A percentile compares a stretch with the other conserved stretches of the same genome.
Conservation (phyloP, 2,797 vertebrate genomes). For the Ciconia nigra region DNA sequence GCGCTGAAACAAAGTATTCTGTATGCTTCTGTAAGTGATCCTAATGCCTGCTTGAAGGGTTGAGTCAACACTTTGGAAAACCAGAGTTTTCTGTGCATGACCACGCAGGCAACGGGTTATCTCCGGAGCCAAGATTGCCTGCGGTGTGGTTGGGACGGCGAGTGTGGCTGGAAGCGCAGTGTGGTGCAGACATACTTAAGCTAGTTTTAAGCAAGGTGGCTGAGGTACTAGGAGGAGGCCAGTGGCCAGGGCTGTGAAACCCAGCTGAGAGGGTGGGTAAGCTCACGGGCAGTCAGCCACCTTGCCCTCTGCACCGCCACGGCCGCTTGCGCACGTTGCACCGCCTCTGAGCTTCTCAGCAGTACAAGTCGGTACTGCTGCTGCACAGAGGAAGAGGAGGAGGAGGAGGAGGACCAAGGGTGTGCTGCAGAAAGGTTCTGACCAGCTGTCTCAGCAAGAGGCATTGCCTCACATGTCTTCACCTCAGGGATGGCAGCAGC, state of each 20-base stretch:
- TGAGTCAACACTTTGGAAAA: background rate
- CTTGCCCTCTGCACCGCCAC: accelerated
- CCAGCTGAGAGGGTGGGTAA: background rate
- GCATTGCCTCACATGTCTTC: background rate
- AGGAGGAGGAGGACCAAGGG: background rate
- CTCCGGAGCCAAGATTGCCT: background rate
- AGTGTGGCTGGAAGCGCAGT: background rate
- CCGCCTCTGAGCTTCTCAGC: background rate
- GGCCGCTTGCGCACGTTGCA: accelerated
- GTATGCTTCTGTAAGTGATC: background rate
- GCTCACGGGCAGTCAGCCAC: background rate
- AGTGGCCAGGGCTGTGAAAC: background rate
- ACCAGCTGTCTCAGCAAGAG: background rate
- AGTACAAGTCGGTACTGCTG: background rate
- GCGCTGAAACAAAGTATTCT: background rate
- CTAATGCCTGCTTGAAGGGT: background rate
- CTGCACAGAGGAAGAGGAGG: accelerated
- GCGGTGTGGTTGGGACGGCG: accelerated
- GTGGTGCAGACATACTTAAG: background rate
- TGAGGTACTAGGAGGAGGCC: background rate
- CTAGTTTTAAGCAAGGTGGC: background rate
- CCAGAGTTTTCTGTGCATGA: background rate
- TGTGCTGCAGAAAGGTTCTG: background rate
- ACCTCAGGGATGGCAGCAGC: background rate
- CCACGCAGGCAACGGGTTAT: background rate